Evolutionary conservation across 2,113 vertebrate species (phyloP), one percentile per base, ranked within the genome.

Genomic region (Drymodes brunneopygia): DNA sequence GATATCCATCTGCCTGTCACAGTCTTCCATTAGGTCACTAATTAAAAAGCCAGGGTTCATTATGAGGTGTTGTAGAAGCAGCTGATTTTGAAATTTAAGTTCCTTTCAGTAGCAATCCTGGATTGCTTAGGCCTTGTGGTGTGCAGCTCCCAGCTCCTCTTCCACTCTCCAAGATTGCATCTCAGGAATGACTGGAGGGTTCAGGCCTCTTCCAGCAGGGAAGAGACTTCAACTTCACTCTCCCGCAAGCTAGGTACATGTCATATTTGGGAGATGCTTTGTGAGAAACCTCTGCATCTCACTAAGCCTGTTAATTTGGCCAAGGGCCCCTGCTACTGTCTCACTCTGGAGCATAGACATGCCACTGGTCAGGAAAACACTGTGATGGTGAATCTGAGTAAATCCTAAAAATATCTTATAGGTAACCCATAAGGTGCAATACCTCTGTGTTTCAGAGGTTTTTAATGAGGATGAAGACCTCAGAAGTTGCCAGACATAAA

Each of bases 91-190:
- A 80, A 86, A 65, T 65, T 21, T 29, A 60, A 20, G 13, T 47
- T 50, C 31, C 25, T 86, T 82, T 77, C 54, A 83, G 50, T 25
- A 80, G 42, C 38, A 90, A 29, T n/a, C 38, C 2, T 1, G 21
- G 13, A 20, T 50, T 57, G 7, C 14, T 60, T 80, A 65, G 31
- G 2, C 23, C 17, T 75, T 74, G 18, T 28, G 12, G 10, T 56
- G 17, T 25, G 14, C 8, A 5, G 9, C 57, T 87, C 21, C 18
- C 2, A 11, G 15, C 5, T 78, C 21, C 33, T 78, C 28, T 84
- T 16, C 36, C 0, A 1, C 15, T 33, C 22, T 80, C 44, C 4
- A 5, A 75, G 23, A 61, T 75, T 3, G 1, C 5, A 2, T 18
- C 31, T 81, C 48, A 61, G n/a, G n/a, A 78, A 48, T 9, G 2